These are phyloP conservation scores for Pseudorhiza aurosa DNA, from an alignment of 30 jellyfish, hydroid and myxozoan species.

Conservation along the genomic window DNA sequence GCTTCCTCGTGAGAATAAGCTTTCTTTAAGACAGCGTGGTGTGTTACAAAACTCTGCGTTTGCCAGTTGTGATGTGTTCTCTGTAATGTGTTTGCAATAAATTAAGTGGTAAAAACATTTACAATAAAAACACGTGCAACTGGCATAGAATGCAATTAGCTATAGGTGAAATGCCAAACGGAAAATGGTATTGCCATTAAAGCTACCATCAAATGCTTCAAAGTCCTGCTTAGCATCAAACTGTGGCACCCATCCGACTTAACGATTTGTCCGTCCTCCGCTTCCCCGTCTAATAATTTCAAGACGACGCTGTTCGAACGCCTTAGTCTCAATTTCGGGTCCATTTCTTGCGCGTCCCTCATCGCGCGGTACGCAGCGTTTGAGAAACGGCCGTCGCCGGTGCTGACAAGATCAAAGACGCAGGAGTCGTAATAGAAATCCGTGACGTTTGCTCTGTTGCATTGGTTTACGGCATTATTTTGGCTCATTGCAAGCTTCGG, in stretches of 20 bases:
- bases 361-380: constrained; percentile 86
- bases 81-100: constrained; percentile 54
- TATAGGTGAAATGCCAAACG: constrained; percentile 7
- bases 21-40: no score
- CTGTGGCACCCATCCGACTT: neutral
- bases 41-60: no score
- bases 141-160: constrained; percentile 19
- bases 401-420: constrained; percentile 85
- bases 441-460: constrained; percentile 68
- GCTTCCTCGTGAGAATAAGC: no score
- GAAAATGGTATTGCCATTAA: neutral
- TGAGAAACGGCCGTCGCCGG: constrained; percentile 85
- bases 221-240: neutral
- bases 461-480: constrained; percentile 57
- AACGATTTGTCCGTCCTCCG: neutral
- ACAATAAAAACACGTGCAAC: constrained; percentile 19
- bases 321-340: constrained; percentile 82
- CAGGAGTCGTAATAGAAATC: constrained; percentile 93
- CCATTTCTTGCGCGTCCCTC: constrained; percentile 82
- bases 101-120: constrained; percentile 53
- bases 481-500: constrained; percentile 56
- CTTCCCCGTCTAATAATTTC: constrained; percentile 4
- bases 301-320: constrained; percentile 84
- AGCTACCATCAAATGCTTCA: constrained; percentile 1
- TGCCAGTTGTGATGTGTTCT: constrained; percentile 8